Evolutionary conservation across 1,140 invertebrate species (phyloP).

Genomic region (Zaprionus ornatus): DNA sequence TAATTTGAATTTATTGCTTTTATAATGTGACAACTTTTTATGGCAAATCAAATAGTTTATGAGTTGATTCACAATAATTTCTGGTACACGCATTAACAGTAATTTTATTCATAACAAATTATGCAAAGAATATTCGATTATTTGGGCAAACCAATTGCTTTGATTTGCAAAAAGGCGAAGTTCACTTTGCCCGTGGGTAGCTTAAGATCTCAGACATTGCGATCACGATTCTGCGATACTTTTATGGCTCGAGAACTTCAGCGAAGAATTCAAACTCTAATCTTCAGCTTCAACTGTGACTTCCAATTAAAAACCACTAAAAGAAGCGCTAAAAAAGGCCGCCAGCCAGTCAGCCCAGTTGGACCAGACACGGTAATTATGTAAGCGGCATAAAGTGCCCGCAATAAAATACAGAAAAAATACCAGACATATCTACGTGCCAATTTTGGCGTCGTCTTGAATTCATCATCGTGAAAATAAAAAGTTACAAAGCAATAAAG

Average conservation of each 20-base stretch:
- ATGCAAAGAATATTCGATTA: background rate
- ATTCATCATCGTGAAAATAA: slow-evolving; percentile 33
- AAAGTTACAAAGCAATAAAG: slow-evolving; percentile 11
- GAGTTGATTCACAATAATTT: background rate
- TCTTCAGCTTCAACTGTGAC: slow-evolving; percentile 12
- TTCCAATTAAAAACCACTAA: slow-evolving; percentile 48
- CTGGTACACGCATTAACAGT: background rate
- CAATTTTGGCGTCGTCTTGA: slow-evolving; percentile 38
- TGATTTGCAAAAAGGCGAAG: background rate
- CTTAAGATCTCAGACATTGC: slow-evolving; percentile 1
- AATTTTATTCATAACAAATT: too few relatives aligned
- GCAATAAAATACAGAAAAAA: slow-evolving; percentile 34
- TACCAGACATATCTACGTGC: slow-evolving; percentile 38
- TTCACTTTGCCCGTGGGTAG: background rate
- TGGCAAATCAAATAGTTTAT: background rate
- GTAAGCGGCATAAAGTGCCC: slow-evolving; percentile 23
- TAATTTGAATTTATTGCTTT: slow-evolving; percentile 2
- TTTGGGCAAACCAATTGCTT: background rate
- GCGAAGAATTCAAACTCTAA: background rate
- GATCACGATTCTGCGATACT: slow-evolving; percentile 24
- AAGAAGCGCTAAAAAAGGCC: slow-evolving; percentile 36
- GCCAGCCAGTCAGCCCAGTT: background rate
- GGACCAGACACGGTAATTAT: slow-evolving; percentile 44
- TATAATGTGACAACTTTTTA: slow-evolving; percentile 5
- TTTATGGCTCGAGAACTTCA: slow-evolving; percentile 13